phyloP scores from a whole-genome alignment of 1,140 invertebrate species.

The Drosophila subpulchrella region DNA sequence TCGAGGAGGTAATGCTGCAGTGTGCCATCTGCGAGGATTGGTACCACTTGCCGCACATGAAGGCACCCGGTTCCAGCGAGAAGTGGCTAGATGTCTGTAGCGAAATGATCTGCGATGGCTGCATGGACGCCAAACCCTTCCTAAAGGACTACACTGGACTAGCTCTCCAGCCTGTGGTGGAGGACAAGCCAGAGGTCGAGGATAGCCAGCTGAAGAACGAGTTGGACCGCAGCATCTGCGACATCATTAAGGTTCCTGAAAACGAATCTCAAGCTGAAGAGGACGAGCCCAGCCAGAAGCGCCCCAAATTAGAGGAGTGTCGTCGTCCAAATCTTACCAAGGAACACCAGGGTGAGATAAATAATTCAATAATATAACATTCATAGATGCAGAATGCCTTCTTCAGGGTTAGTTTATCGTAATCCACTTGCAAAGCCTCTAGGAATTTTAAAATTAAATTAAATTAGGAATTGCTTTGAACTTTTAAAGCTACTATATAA shows the following conservation, averaged over 20 bases:
- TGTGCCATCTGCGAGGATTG: conserved; percentile 99
- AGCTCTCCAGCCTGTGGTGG: conserved; percentile 45
- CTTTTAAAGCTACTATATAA: too few species aligned
- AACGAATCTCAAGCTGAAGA: neutral
- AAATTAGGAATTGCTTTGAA: neutral
- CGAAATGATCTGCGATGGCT: conserved; percentile 92
- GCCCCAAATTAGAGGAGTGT: conserved; percentile 51
- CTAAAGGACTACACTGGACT: conserved; percentile 89
- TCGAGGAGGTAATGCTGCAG: conserved; percentile 97
- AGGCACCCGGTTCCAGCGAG: conserved; percentile 85
- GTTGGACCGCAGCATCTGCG: conserved; percentile 31
- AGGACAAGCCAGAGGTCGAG: conserved; percentile 22
- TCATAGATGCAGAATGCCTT: too few species aligned
- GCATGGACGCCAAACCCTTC: conserved; percentile 91
- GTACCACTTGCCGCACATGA: conserved; percentile 95
- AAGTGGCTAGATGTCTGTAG: conserved; percentile 87
- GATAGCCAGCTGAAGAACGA: conserved; percentile 12
- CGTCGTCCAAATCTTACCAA: conserved; percentile 37
- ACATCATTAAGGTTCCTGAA: conserved; percentile 25
- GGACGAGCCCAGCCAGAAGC: conserved; percentile 57
- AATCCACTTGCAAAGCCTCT: too few species aligned
- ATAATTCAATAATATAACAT: neutral
- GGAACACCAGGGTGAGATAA: conserved; percentile 51
- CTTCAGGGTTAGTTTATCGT: too few species aligned
- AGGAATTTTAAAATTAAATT: too few species aligned